These are phyloP conservation scores for Drosophila ohnishii DNA, from an alignment of 1,140 invertebrate genomes.

Conservation along the genomic window DNA sequence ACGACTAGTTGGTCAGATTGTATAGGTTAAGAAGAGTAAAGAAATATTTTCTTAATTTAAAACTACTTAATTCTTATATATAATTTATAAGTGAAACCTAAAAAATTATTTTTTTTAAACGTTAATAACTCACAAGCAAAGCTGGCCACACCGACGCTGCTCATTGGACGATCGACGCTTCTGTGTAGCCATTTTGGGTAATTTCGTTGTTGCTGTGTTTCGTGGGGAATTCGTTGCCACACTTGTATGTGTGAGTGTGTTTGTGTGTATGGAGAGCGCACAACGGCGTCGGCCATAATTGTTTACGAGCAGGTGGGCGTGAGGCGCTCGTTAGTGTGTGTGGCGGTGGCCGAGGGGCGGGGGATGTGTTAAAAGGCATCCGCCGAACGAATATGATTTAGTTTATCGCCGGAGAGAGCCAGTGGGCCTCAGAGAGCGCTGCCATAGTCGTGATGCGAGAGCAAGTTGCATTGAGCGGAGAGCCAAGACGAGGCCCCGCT, in stretches of 20 bases:
- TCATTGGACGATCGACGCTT: slow-evolving; percentile 73
- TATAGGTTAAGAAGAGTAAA: no score
- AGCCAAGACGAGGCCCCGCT: background rate
- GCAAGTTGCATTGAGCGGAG: background rate
- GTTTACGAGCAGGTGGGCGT: slow-evolving; percentile 74
- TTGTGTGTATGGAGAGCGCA: slow-evolving; percentile 60
- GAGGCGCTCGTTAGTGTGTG: slow-evolving; percentile 36
- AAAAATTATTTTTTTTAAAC: background rate
- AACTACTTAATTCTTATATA: background rate
- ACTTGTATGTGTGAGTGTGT: slow-evolving; percentile 30
- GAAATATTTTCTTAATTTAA: no score
- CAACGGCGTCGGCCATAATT: slow-evolving; percentile 76
- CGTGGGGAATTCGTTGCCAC: slow-evolving; percentile 45
- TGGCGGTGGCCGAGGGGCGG: slow-evolving; percentile 1
- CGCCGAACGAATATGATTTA: slow-evolving; percentile 46
- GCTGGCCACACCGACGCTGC: slow-evolving; percentile 46
- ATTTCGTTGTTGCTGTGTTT: slow-evolving; percentile 63
- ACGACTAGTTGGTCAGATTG: background rate
- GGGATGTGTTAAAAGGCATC: slow-evolving; percentile 53
- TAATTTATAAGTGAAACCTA: background rate
- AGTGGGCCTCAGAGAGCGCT: slow-evolving; percentile 6
- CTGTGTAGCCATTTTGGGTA: slow-evolving; percentile 75
- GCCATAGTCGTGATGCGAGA: slow-evolving; percentile 1
- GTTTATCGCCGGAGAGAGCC: slow-evolving; percentile 14
- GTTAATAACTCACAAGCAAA: slow-evolving; percentile 13